Evolutionary conservation across 2,113 vertebrate genomes (phyloP).

Genomic region (Psephotus haematonotus): DNA sequence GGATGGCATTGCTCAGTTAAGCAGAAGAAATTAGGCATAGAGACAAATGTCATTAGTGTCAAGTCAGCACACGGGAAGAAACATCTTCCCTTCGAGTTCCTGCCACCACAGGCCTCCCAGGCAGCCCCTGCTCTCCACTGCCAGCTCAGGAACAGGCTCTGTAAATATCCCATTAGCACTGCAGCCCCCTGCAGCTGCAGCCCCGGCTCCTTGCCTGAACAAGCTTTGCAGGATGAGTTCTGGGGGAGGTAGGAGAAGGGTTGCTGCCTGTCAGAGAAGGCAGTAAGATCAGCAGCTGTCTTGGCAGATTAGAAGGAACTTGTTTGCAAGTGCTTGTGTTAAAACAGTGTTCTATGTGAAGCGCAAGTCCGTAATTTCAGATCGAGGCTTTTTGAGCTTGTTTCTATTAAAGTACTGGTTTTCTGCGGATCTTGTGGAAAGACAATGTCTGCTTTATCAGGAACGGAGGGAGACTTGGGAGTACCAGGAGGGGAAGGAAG

Average conservation of each 20-base stretch:
- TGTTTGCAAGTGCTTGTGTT: not conserved
- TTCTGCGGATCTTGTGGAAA: not conserved
- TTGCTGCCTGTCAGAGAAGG: not conserved
- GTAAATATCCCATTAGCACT: not conserved
- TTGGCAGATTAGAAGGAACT: constrained; percentile 32
- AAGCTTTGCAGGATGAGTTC: not conserved
- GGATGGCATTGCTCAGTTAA: not conserved
- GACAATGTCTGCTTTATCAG: not conserved
- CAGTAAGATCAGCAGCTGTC: constrained; percentile 36
- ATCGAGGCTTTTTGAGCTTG: not conserved
- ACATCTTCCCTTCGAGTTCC: not conserved
- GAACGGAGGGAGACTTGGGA: not conserved
- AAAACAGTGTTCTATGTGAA: not conserved
- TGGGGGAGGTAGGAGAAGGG: not conserved
- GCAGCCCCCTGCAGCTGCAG: constrained; percentile 46
- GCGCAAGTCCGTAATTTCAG: not conserved
- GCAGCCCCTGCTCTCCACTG: not conserved
- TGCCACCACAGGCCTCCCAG: not conserved
- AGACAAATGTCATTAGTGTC: not conserved
- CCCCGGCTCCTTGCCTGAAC: constrained; percentile 19
- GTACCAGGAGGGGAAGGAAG: not conserved
- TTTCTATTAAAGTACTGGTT: not conserved
- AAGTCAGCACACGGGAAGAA: not conserved
- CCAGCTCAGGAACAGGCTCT: not conserved
- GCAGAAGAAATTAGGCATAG: not conserved